Base-by-base conservation (phyloP, 1,140 invertebrate genomes). In the Anastrepha ludens region DNA sequence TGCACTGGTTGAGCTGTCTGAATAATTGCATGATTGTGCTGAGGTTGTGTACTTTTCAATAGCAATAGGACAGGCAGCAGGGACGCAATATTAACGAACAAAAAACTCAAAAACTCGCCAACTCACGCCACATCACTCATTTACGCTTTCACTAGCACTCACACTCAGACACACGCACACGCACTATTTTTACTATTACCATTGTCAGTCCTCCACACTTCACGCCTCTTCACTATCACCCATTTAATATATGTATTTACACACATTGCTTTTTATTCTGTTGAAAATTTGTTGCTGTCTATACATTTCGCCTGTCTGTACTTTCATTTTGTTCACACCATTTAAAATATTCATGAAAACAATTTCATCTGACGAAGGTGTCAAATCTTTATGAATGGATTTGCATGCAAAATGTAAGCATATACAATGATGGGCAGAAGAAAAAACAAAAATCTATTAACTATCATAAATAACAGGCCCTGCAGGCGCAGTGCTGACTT, bases 311-410 rank as follows among this genome's bases (percentile, higher is more conserved):
- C n/a, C 47, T 50, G 70, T 29, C 29, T 29, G 9, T 17, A 74
- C 41, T 74, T 74, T 47, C 70, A 74, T 47, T 81, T 81, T n/a
- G 74, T 81, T 81, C n/a, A 58, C n/a, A n/a, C 74, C 15, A 55
- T 81, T 81, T 81, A 55, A 81, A 81, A 81, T 81, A 81, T 81
- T 50, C 74, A 81, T 81, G 74, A 81, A 81, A 81, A 81, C 74
- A 81, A 81, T 81, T 81, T 81, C 47, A 55, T 81, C 74, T 9
- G 47, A 17, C 47, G 74, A 20, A 81, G 47, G 74, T 81, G 74
- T 81, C 74, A 81, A 81, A 58, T 81, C 74, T 81, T 44, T 81
- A 81, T 81, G 74, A 81, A 81, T 81, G 74, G 39, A 81, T 81
- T 81, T 81, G 47, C 47, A 81, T 39, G 7, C 47, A 20, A 20